A percentile compares a stretch with the other conserved stretches of the same genome.
phyloP scores from a whole-genome alignment of 1,140 invertebrate species.

The Cydia strobilella region DNA sequence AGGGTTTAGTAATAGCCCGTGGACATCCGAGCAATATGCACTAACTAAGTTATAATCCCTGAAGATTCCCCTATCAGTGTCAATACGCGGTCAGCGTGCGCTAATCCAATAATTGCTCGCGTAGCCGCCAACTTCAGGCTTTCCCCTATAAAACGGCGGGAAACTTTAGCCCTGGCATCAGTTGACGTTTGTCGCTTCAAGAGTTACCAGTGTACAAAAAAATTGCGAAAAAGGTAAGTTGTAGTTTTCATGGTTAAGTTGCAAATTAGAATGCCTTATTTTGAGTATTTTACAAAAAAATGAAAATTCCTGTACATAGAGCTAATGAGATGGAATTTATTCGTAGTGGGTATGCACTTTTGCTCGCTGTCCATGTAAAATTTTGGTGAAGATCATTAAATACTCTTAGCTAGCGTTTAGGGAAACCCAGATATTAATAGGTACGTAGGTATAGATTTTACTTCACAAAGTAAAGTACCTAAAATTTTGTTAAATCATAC shows the following conservation, averaged over 20 bases:
- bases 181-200: conserved; percentile 51
- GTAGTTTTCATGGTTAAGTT: conserved; percentile 12
- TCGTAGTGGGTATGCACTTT: too few relatives aligned
- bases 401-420: too few relatives aligned
- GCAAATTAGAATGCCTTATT: conserved; percentile 11
- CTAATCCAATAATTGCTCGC: conserved; percentile 73
- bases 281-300: background rate
- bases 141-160: conserved; percentile 66
- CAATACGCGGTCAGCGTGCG: conserved; percentile 71
- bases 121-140: conserved; percentile 48
- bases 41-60: conserved; percentile 68
- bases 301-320: too few relatives aligned
- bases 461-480: too few relatives aligned
- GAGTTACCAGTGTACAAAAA: conserved; percentile 54
- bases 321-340: too few relatives aligned
- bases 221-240: conserved; percentile 44
- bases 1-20: conserved; percentile 12
- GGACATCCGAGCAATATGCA: conserved; percentile 24
- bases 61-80: conserved; percentile 47
- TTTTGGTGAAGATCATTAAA: too few relatives aligned
- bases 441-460: too few relatives aligned
- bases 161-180: conserved; percentile 54
- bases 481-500: too few relatives aligned
- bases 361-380: too few relatives aligned
- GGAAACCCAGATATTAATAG: too few relatives aligned